Conservation (phyloP, 2,797 vertebrate genomes). For the Dendrocincla tyrannina region DNA sequence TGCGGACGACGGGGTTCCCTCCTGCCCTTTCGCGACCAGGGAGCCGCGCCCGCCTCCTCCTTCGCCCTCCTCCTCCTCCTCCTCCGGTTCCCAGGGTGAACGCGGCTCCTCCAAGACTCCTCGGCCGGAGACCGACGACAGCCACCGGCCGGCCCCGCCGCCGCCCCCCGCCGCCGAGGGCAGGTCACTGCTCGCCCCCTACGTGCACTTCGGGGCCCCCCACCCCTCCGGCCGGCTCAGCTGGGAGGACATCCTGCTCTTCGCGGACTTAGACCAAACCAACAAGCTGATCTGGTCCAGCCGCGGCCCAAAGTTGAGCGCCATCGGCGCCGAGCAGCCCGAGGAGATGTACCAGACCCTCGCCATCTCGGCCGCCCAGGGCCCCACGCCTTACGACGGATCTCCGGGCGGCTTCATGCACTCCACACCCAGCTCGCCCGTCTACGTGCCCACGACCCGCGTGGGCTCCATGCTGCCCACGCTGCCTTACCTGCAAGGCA, state of each 20-base stretch:
- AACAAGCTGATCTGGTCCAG: conserved; percentile 90
- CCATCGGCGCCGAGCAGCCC: conserved; percentile 80
- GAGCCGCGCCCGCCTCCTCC: conserved; percentile 70
- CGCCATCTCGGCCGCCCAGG: conserved; percentile 89
- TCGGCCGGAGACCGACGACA: conserved; percentile 84
- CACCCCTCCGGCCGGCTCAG: conserved; percentile 80
- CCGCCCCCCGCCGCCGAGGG: conserved; percentile 72
- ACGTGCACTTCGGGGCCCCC: conserved; percentile 85
- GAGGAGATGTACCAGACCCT: conserved; percentile 97
- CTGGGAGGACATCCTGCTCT: conserved; percentile 91
- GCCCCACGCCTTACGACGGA: conserved; percentile 89
- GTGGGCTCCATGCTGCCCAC: conserved; percentile 93
- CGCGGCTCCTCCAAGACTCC: conserved; percentile 78
- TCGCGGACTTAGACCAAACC: conserved; percentile 94
- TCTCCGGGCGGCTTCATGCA: conserved; percentile 90
- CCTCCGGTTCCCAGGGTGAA: conserved; percentile 73
- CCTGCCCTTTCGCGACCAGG: conserved; percentile 80
- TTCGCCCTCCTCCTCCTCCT: conserved; percentile 62
- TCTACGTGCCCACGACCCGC: conserved; percentile 93
- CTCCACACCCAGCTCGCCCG: conserved; percentile 91
- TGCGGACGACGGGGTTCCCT: conserved; percentile 81
- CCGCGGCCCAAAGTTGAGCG: conserved; percentile 85
- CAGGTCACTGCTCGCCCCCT: conserved; percentile 81
- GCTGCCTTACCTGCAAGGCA: conserved; percentile 89
- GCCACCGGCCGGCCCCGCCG: conserved; percentile 69